Base-by-base conservation (phyloP, 37 sponge, comb jelly and placozoan genomes). In the Ianthella basta region DNA sequence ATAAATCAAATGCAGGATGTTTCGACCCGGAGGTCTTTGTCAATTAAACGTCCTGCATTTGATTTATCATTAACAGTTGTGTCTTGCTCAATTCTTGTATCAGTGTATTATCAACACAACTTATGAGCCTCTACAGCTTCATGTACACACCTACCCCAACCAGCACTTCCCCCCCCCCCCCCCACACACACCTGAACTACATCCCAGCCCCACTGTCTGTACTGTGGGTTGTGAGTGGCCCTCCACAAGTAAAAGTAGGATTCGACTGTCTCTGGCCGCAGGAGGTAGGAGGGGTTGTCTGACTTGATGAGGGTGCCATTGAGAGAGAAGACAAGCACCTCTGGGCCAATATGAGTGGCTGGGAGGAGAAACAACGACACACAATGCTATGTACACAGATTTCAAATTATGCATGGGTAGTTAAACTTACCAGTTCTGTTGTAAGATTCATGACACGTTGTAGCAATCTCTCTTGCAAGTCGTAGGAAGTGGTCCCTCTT, bases 151-250 rank as follows among this genome's bases (percentile, higher is more conserved):
- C n/a, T n/a, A n/a, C n/a, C n/a, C n/a, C n/a, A n/a, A n/a, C n/a
- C n/a, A n/a, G n/a, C n/a, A n/a, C n/a, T n/a, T 24, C n/a, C 21
- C 5, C 72, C n/a, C 63, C n/a, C 63, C n/a, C 35, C 29, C 70
- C 29, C 70, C 78, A 3, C 10, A 56, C 87, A 34, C 40, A 95
- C 95, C 90, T 93, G 84, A 18, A 91, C 91, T 25, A 88, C 86
- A 35, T 94, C 92, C 97, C 97, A 96, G 19, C 89, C 97, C 97
- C 97, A 96, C 38, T 96, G 92, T 13, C 97, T 59, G 56, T 96
- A 96, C 80, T 90, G 89, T 59, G 86, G 89, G 35, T 96, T 87
- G 56, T 94, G 90, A 18, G 97, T 96, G 29, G 92, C 25, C 56
- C 97, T 96, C 97, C 97, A 96, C 30, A 96, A 79, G 50, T 84